These are phyloP conservation scores for Drosophila suzukii DNA, from an alignment of 1,140 invertebrate genomes.

Conservation along the genomic window DNA sequence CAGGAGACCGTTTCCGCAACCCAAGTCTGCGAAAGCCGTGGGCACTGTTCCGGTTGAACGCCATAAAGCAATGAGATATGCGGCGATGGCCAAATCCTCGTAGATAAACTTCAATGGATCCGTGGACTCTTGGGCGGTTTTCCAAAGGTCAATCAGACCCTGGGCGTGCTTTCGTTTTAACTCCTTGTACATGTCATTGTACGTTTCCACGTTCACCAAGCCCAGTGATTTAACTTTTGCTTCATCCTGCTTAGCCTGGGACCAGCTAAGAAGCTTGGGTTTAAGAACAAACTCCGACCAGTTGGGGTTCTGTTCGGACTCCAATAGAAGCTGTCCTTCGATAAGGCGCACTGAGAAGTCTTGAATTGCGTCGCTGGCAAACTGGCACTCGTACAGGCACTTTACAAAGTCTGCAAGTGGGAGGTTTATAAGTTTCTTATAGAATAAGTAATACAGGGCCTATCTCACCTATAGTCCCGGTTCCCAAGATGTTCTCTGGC, in stretches of 20 bases:
- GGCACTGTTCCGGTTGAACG: constrained; percentile 82
- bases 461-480: constrained; percentile 56
- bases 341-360: constrained; percentile 48
- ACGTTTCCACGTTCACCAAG: constrained; percentile 89
- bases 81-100: constrained; percentile 97
- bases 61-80: constrained; percentile 95
- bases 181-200: constrained; percentile 89
- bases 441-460: too few species aligned
- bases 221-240: constrained; percentile 86
- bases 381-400: constrained; percentile 53
- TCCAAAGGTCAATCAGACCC: constrained; percentile 86
- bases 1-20: constrained; percentile 98
- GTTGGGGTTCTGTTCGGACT: constrained; percentile 9
- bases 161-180: constrained; percentile 93
- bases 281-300: constrained; percentile 54
- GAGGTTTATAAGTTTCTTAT: background rate
- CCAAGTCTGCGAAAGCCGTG: constrained; percentile 94
- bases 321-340: constrained; percentile 21
- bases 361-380: constrained; percentile 34
- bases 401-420: constrained; percentile 47
- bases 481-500: constrained; percentile 51
- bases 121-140: constrained; percentile 93
- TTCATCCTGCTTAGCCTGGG: constrained; percentile 35
- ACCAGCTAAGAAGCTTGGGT: constrained; percentile 60
- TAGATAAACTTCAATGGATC: constrained; percentile 98